A percentile compares a stretch with the other conserved stretches of the same genome.
Evolutionary conservation across 1,140 invertebrate genomes (phyloP).

Genomic region (Bombus confusus): DNA sequence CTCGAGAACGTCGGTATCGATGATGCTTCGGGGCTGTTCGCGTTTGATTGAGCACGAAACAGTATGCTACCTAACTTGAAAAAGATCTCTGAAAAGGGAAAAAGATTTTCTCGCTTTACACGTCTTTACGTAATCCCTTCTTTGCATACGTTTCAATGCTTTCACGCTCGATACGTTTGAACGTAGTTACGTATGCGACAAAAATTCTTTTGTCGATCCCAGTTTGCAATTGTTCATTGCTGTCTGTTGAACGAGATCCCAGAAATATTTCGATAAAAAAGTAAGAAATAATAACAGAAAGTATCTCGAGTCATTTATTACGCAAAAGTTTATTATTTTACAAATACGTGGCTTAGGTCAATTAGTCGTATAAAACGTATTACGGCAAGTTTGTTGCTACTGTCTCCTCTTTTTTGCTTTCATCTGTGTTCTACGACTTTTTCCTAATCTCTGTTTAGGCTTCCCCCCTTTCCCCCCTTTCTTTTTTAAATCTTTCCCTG

Average conservation of each 20-base stretch:
- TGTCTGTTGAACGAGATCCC: neutral
- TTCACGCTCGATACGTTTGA: slow-evolving; percentile 5
- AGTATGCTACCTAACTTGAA: neutral
- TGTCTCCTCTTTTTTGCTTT: slow-evolving; percentile 80
- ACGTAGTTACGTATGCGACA: neutral
- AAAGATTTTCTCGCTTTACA: neutral
- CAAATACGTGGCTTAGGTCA: neutral
- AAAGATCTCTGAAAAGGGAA: neutral
- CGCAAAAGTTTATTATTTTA: slow-evolving; percentile 22
- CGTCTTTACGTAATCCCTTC: slow-evolving; percentile 12
- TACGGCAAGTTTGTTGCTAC: neutral
- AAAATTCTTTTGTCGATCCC: slow-evolving; percentile 41
- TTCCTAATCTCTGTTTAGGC: slow-evolving; percentile 83
- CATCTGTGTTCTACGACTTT: slow-evolving; percentile 84
- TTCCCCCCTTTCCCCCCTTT: slow-evolving; percentile 70
- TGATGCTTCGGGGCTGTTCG: slow-evolving; percentile 6
- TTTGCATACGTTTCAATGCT: neutral
- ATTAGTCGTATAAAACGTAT: neutral
- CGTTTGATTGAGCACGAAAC: slow-evolving; percentile 26
- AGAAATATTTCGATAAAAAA: slow-evolving; percentile 21
- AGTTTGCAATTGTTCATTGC: slow-evolving; percentile 38
- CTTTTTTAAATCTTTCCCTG: slow-evolving; percentile 68
- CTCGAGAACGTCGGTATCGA: neutral
- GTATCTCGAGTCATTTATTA: slow-evolving; percentile 2
- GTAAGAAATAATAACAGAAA: slow-evolving; percentile 1